These are phyloP conservation scores for Melanerpes formicivorus DNA, from an alignment of 2,113 vertebrate species.

Conservation along the genomic window DNA sequence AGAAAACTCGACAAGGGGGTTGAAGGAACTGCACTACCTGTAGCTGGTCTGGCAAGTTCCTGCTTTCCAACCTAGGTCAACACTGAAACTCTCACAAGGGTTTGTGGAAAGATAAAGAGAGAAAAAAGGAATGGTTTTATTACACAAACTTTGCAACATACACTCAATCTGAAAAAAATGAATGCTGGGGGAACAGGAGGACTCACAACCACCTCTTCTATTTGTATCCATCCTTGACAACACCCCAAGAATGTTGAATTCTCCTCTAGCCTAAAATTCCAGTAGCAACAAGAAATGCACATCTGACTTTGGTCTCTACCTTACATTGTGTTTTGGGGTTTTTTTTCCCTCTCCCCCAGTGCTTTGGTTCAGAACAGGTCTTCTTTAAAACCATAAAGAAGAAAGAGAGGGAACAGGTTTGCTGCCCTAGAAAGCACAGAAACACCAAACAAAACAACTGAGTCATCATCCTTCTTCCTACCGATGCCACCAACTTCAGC, in stretches of 20 bases:
- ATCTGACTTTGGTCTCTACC: not conserved
- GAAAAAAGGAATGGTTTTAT: not conserved
- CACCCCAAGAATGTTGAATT: not conserved
- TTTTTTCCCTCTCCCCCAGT: not conserved
- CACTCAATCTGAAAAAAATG: not conserved
- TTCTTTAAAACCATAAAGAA: no score
- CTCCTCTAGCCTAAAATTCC: not conserved
- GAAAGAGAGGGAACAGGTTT: not conserved
- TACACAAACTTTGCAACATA: not conserved
- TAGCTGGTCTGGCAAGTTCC: not conserved
- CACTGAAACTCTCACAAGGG: rapidly evolving
- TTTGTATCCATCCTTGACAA: not conserved
- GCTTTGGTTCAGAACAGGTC: rapidly evolving
- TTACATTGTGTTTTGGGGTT: no score
- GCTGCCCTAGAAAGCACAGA: not conserved
- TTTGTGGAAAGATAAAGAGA: not conserved
- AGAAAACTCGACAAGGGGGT: not conserved
- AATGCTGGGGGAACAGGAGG: rapidly evolving
- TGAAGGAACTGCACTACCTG: rapidly evolving
- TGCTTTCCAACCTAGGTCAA: not conserved
- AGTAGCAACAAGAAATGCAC: not conserved
- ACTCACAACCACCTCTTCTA: not conserved
- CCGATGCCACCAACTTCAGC: not conserved
- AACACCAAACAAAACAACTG: not conserved
- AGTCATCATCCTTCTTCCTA: not conserved